Conservation (phyloP, 2,797 vertebrate genomes). For the Eidolon dupreanum region DNA sequence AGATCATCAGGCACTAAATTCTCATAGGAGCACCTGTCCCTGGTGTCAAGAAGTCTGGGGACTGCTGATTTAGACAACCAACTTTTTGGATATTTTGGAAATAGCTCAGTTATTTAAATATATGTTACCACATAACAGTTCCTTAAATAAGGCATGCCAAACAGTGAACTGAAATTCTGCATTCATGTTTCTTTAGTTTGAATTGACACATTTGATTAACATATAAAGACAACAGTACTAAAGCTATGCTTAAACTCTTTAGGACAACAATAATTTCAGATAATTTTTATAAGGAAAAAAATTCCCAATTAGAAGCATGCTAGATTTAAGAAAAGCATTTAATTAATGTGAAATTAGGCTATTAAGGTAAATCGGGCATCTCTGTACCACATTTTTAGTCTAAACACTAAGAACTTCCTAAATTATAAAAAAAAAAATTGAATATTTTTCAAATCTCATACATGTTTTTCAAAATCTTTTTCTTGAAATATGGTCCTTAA, state of each 20-base stretch:
- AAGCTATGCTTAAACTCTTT: background rate
- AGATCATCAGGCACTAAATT: no score
- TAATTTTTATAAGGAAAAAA: constrained; percentile 13
- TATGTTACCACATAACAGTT: background rate
- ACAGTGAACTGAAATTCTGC: background rate
- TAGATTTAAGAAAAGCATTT: background rate
- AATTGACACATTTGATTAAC: background rate
- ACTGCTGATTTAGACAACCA: background rate
- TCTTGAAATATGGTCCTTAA: background rate
- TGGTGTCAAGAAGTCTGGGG: no score
- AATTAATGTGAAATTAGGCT: constrained; percentile 31
- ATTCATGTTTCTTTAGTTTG: constrained; percentile 5
- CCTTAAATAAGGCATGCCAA: background rate
- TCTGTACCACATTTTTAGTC: background rate
- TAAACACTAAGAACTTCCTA: background rate
- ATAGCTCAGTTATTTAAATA: background rate
- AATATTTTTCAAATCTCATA: constrained; percentile 26
- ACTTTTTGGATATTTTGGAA: background rate
- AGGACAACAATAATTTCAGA: background rate
- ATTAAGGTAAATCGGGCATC: background rate
- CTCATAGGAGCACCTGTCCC: no score
- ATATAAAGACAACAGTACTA: background rate
- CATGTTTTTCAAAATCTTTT: background rate
- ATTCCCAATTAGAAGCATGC: background rate
- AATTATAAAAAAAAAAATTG: background rate